phyloP scores from a whole-genome alignment of 1,140 invertebrate species.

The Metopolophium dirhodum region DNA sequence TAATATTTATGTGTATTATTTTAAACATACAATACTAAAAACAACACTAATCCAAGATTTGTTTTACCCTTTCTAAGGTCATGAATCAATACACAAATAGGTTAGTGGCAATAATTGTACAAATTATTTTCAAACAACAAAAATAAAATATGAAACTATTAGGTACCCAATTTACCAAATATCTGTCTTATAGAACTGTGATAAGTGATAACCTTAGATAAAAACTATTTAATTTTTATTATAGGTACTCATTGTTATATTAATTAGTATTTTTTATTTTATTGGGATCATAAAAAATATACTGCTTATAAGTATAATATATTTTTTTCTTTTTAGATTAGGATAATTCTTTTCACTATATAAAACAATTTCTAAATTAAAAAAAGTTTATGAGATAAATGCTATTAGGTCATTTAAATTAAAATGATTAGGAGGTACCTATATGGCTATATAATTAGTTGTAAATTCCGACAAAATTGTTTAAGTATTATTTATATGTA shows the following conservation, averaged over 20 bases:
- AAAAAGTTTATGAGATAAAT: not conserved
- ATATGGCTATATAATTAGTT: not conserved
- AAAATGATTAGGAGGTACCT: not conserved
- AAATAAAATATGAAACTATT: not conserved
- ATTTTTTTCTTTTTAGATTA: not conserved
- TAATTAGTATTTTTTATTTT: not conserved
- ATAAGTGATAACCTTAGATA: not conserved
- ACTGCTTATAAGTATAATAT: not conserved
- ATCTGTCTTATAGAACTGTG: not conserved
- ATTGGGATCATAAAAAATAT: not conserved
- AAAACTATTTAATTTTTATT: not conserved
- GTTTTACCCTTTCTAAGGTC: not conserved
- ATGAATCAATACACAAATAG: not conserved
- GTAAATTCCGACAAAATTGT: not conserved
- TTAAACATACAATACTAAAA: not conserved
- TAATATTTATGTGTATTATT: not conserved
- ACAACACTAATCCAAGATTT: conserved; percentile 7
- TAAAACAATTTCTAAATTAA: not conserved
- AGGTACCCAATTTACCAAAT: not conserved
- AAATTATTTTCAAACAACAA: not conserved
- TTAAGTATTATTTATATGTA: not conserved
- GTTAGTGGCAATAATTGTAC: not conserved
- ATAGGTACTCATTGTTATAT: not conserved
- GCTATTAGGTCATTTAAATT: not conserved
- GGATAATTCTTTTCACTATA: not conserved